These are phyloP conservation scores for Gisinianus flammeolus DNA, from an alignment of 2,888 invertebrate genomes.

Conservation along the genomic window DNA sequence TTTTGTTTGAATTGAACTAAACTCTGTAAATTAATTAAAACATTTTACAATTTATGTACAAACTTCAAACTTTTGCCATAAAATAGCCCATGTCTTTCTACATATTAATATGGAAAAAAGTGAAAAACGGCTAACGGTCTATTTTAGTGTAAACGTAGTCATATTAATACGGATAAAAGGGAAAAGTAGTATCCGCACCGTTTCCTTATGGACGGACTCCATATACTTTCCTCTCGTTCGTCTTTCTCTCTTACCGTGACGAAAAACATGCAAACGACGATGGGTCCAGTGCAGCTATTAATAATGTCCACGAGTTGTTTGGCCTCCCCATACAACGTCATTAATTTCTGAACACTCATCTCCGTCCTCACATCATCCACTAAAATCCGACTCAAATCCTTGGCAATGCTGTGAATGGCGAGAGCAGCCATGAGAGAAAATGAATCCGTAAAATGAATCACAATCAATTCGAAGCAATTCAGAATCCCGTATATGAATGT, in stretches of 20 bases:
- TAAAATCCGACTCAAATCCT: not conserved
- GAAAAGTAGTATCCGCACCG: no score
- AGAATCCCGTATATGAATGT: conserved; percentile 17
- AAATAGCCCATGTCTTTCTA: no score
- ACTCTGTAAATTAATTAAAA: no score
- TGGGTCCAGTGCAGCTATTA: conserved; percentile 16
- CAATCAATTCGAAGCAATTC: conserved; percentile 1
- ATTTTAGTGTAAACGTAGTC: no score
- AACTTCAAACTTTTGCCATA: no score
- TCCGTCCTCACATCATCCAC: not conserved
- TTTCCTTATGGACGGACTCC: no score
- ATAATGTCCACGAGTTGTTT: conserved; percentile 14
- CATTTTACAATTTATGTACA: no score
- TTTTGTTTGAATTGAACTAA: no score
- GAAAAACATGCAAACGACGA: conserved; percentile 25
- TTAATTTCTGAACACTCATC: not conserved
- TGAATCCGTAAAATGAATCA: conserved; percentile 18
- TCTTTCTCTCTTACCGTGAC: conserved; percentile 4
- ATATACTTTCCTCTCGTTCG: no score
- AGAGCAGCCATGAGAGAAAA: conserved; percentile 1
- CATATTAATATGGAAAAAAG: no score
- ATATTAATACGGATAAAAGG: no score
- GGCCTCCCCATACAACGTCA: conserved; percentile 10
- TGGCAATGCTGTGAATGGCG: conserved; percentile 8
- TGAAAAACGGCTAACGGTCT: no score